A percentile compares a stretch with the other conserved stretches of the same genome.
phyloP scores from a whole-genome alignment of 2,888 invertebrate genomes.

The Patella depressa region DNA sequence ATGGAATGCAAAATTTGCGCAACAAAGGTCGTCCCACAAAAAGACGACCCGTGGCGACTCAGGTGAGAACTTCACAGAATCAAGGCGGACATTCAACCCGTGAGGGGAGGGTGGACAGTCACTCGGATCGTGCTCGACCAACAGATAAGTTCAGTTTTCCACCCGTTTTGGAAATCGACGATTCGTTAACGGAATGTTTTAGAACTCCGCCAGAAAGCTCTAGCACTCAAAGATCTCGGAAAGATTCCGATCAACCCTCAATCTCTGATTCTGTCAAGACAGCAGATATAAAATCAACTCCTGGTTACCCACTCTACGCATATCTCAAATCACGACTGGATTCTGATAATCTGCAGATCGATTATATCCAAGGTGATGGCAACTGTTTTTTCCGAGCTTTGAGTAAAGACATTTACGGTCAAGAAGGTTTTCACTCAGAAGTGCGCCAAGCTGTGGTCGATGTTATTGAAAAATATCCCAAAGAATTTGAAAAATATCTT shows the following conservation, averaged over 20 bases:
- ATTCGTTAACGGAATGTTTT: not conserved
- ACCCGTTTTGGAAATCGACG: not conserved
- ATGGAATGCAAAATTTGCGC: not conserved
- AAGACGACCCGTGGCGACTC: not conserved
- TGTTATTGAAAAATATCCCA: constrained; percentile 49
- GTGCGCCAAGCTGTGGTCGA: constrained; percentile 57
- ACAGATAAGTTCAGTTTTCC: not conserved
- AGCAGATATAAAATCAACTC: constrained; percentile 35
- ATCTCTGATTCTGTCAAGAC: not conserved
- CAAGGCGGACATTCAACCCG: not conserved
- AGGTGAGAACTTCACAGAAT: not conserved
- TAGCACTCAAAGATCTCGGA: not conserved
- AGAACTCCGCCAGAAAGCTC: not conserved
- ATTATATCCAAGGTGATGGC: constrained; percentile 60
- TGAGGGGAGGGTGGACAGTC: not conserved
- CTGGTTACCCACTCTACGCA: constrained; percentile 46
- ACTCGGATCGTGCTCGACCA: not conserved
- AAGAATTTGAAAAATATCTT: constrained; percentile 54
- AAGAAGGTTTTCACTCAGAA: constrained; percentile 54
- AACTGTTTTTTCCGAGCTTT: constrained; percentile 64
- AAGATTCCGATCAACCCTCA: not conserved
- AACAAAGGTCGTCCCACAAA: not conserved
- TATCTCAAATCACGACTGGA: constrained; percentile 43
- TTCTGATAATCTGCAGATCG: constrained; percentile 48
- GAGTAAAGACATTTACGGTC: constrained; percentile 58